phyloP scores from a whole-genome alignment of 2,888 invertebrate species.

The Rhogogaster chlorosoma region DNA sequence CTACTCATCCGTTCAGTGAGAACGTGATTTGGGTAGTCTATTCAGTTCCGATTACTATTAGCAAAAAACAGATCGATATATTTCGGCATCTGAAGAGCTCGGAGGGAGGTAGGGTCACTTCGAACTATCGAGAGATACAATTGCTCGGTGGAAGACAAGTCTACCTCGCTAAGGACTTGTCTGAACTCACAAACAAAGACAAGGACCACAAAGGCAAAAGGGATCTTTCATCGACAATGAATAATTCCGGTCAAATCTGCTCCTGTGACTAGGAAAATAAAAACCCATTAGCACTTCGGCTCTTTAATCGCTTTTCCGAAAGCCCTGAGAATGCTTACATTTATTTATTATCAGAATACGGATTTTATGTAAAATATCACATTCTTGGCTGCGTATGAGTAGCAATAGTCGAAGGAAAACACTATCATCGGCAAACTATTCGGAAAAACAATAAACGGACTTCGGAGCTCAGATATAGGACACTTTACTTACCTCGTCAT shows the following conservation, averaged over 20 bases:
- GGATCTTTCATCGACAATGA: not conserved
- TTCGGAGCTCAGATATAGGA: not conserved
- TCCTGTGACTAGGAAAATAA: too few species aligned
- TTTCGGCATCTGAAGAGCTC: conserved; percentile 65
- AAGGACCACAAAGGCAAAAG: not conserved
- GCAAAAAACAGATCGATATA: conserved; percentile 60
- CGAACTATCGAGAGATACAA: conserved; percentile 61
- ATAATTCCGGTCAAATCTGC: not conserved
- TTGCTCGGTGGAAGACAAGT: conserved; percentile 60
- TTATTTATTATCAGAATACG: not conserved
- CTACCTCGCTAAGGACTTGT: not conserved
- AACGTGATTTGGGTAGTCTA: conserved; percentile 69
- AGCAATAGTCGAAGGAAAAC: too few species aligned
- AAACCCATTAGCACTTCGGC: not conserved
- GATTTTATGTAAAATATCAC: too few species aligned
- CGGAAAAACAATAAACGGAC: not conserved
- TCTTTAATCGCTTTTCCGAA: not conserved
- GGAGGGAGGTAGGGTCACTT: conserved; percentile 58
- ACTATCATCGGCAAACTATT: too few species aligned
- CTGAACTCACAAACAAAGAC: not conserved
- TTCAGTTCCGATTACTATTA: conserved; percentile 56
- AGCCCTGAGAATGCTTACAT: not conserved
- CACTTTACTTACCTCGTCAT: not conserved
- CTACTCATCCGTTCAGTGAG: conserved; percentile 55
- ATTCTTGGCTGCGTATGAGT: too few species aligned